Evolutionary conservation across 2,888 invertebrate species (phyloP).

Genomic region (Microchrysa polita): DNA sequence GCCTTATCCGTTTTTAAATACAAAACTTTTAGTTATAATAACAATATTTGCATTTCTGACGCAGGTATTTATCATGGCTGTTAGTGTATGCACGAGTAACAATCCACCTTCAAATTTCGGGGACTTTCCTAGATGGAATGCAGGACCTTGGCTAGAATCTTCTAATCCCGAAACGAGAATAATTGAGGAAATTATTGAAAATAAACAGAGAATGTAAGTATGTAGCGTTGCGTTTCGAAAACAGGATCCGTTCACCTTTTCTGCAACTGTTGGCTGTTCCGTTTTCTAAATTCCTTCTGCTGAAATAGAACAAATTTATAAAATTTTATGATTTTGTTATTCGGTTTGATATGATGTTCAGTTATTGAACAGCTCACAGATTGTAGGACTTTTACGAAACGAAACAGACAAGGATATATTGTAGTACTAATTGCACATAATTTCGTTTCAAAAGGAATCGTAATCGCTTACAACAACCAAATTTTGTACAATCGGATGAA

Average conservation of each 20-base stretch:
- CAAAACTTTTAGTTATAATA: too few relatives aligned
- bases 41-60: too few relatives aligned
- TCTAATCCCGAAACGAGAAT: conserved; percentile 12
- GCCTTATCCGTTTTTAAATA: too few relatives aligned
- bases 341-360: too few relatives aligned
- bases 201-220: conserved; percentile 41
- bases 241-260: too few relatives aligned
- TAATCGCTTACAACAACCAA: conserved; percentile 5
- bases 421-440: background rate
- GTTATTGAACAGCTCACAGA: too few relatives aligned
- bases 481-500: conserved; percentile 34
- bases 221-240: too few relatives aligned
- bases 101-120: conserved; percentile 21
- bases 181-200: conserved; percentile 28
- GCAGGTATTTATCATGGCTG: conserved; percentile 36
- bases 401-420: background rate
- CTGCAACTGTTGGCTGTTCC: too few relatives aligned
- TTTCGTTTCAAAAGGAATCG: background rate
- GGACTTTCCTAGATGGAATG: conserved; percentile 35
- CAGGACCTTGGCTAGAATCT: conserved; percentile 25
- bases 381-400: too few relatives aligned
- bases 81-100: conserved; percentile 15
- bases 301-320: too few relatives aligned
- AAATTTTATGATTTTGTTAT: too few relatives aligned
- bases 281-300: too few relatives aligned